Evolutionary conservation across 2,113 vertebrate species (phyloP), one percentile per base, ranked within the genome.

Genomic region (Seriola aureovittata): DNA sequence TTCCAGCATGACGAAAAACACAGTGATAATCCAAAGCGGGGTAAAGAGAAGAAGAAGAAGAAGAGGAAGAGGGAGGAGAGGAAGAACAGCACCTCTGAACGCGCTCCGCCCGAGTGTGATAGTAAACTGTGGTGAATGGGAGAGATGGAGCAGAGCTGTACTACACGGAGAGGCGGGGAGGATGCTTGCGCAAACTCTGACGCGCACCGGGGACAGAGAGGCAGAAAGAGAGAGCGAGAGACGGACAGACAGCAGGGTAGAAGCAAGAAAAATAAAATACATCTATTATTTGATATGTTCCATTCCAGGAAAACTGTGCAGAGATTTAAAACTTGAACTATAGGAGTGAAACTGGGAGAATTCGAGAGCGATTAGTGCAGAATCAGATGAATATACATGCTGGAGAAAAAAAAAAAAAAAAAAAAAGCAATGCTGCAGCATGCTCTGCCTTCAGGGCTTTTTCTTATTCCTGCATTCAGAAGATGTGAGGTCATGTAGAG

Each of bases 1-100:
- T 83, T 95, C 94, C 91, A 94, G 91, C 95, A 96, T 96, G 85
- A 65, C 85, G 85, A 85, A 86, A 85, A 90, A 89, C 94, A 94
- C 95, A 95, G 94, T 94, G 94, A 85, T 91, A 93, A 80, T 94
- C 95, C 93, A 77, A 78, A 79, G 62, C 25, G 78, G 71, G 34
- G 21, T 14, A 40, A 36, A 60, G 46, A 85, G 52, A 52, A 21
- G 65, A 32, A 71, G 17, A 23, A 71, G 58, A 68, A 60, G 58
- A 58, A 63, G 55, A 48, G 6, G 38, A 8, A 13, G 23, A 40
- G 1, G 58, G 66, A 16, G 5, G 14, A 8, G 19, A 74, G 44
- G 36, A 54, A 66, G 64, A 90, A 70, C 71, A 80, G 90, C 85
- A 80, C 85, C 86, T 81, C 63, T 72, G 38, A 29, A 50, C 66